Percentiles rank a stretch among this genome's conserved stretches.
Conservation (phyloP, 2,113 vertebrate species). For the Origma solitaria region DNA sequence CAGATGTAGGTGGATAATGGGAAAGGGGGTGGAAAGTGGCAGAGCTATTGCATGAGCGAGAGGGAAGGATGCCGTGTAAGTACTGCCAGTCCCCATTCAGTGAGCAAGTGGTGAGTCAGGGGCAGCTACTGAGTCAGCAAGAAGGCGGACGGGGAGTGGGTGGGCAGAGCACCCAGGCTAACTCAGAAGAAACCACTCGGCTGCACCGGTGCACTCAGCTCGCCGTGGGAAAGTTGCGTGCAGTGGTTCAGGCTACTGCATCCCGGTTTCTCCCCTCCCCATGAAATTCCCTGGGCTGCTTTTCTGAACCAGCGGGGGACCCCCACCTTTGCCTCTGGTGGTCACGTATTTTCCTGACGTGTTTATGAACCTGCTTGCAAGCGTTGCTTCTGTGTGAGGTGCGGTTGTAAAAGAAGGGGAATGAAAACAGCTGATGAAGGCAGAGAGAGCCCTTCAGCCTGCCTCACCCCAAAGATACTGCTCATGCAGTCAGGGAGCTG, state of each 20-base stretch:
- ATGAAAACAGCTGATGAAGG: not conserved
- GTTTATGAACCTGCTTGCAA: not conserved
- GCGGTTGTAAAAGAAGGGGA: constrained; percentile 18
- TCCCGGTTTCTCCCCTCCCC: not conserved
- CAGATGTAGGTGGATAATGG: constrained; percentile 61
- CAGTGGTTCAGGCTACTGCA: not conserved
- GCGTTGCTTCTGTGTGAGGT: not conserved
- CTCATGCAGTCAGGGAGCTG: constrained; percentile 25
- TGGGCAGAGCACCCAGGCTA: not conserved
- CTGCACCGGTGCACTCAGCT: not conserved
- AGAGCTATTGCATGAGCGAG: constrained; percentile 38
- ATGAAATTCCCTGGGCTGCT: not conserved
- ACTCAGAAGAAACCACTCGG: not conserved
- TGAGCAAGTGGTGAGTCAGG: constrained; percentile 53
- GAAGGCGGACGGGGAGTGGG: constrained; percentile 19
- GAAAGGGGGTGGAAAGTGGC: constrained; percentile 51
- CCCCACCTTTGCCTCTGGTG: not conserved
- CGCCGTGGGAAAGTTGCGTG: not conserved
- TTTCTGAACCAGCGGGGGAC: not conserved
- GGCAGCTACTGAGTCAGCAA: constrained; percentile 61
- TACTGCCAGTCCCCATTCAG: constrained; percentile 59
- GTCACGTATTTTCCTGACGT: not conserved
- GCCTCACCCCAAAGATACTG: not conserved
- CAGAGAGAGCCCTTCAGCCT: not conserved
- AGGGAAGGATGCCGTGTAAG: constrained; percentile 9